phyloP scores from a whole-genome alignment of 2,113 vertebrate species.

The Epinephelus cyanopodus region DNA sequence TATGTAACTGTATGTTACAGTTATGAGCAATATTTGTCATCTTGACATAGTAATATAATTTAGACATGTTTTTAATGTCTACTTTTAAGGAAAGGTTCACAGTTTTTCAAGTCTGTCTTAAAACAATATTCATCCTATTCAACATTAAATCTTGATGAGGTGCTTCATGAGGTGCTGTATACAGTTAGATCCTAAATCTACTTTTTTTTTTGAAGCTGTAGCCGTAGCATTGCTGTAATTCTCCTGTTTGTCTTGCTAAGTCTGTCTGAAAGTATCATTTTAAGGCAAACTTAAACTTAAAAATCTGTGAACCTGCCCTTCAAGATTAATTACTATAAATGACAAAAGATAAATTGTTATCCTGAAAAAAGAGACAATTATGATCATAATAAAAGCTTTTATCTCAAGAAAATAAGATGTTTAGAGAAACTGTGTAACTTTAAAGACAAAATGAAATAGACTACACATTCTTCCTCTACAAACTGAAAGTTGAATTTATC shows the following conservation, averaged over 20 bases:
- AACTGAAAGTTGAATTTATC: too few species aligned
- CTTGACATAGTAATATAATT: background rate
- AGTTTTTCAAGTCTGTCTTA: too few species aligned
- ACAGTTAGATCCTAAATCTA: too few species aligned
- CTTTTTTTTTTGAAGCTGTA: too few species aligned
- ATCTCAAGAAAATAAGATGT: background rate
- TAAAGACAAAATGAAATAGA: background rate
- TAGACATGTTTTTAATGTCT: background rate
- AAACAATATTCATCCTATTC: too few species aligned
- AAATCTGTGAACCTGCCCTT: background rate
- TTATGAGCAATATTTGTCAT: constrained; percentile 1
- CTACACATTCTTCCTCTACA: background rate
- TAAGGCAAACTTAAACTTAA: background rate
- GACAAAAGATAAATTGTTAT: background rate
- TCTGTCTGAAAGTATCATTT: too few species aligned
- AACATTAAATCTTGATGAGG: too few species aligned
- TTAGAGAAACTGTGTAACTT: background rate
- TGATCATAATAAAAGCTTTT: too few species aligned
- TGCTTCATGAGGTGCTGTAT: too few species aligned
- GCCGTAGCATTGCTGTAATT: too few species aligned
- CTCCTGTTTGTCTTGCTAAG: too few species aligned
- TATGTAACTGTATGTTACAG: background rate
- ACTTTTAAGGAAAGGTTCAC: background rate
- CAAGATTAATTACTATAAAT: background rate
- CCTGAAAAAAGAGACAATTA: background rate